Evolutionary conservation across 2,113 vertebrate species (phyloP).

Genomic region (Cranoglanis bouderius): DNA sequence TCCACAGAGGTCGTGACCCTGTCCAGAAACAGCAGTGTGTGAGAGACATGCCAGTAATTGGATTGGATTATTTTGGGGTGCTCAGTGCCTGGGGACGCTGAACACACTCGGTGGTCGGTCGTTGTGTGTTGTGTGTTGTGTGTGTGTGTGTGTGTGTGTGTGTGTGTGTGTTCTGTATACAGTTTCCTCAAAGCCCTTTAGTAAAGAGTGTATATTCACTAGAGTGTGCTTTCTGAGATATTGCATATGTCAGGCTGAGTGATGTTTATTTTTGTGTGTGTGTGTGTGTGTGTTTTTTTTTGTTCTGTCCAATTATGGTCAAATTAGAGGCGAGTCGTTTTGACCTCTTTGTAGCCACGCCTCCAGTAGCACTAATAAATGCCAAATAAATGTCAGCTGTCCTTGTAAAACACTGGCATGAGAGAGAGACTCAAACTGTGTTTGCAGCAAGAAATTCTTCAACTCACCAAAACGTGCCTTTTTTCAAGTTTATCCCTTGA

Average conservation of each 20-base stretch:
- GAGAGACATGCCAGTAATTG: constrained; percentile 64
- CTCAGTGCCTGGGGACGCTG: constrained; percentile 39
- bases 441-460: background rate
- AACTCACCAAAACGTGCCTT: background rate
- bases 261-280: background rate
- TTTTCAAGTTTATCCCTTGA: background rate
- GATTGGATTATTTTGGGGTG: constrained; percentile 60
- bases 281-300: background rate
- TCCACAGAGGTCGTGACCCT: constrained; percentile 49
- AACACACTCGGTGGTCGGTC: constrained; percentile 40
- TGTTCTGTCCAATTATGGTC: constrained; percentile 8
- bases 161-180: constrained; percentile 5
- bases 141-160: constrained; percentile 12
- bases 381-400: constrained; percentile 34
- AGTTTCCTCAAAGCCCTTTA: background rate
- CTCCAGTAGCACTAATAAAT: constrained; percentile 12
- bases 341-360: background rate
- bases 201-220: background rate
- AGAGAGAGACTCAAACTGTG: background rate
- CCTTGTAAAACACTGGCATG: background rate
- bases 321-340: background rate
- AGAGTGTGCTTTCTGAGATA: background rate
- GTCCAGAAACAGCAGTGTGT: constrained; percentile 47
- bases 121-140: background rate
- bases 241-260: background rate